Conservation (phyloP, 2,888 invertebrate species). For the Pristionchus japonicus region DNA sequence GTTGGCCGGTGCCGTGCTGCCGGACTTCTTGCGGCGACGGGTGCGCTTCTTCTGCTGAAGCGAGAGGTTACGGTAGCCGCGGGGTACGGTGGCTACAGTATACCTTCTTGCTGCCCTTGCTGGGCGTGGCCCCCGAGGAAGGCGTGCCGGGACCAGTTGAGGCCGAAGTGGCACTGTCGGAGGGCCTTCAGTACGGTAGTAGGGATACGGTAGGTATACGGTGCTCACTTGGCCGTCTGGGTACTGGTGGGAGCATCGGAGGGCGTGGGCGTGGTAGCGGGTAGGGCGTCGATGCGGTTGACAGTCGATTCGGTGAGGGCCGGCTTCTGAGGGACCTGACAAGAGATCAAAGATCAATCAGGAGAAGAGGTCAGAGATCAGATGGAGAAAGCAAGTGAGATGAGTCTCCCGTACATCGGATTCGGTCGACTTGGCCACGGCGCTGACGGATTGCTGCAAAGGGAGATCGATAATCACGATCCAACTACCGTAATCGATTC, state of each 20-base stretch:
- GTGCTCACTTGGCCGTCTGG: not conserved
- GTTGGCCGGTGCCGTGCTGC: not conserved
- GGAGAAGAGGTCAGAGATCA: not conserved
- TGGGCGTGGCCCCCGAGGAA: not conserved
- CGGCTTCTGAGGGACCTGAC: conserved; percentile 20
- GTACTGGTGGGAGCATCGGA: not conserved
- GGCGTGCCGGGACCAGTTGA: not conserved
- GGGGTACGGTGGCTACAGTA: not conserved
- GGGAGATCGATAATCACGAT: not conserved
- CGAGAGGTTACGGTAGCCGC: not conserved
- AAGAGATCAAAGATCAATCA: not conserved
- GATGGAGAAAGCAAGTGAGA: not conserved
- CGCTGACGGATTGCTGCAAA: conserved; percentile 29
- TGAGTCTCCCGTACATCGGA: conserved; percentile 34
- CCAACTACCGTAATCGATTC: not conserved
- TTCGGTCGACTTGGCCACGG: conserved; percentile 8
- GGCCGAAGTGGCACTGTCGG: conserved; percentile 16
- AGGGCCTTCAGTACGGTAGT: not conserved
- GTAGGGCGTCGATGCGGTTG: conserved; percentile 17
- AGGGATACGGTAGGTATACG: not conserved
- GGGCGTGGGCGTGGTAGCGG: not conserved
- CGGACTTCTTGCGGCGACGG: conserved; percentile 23
- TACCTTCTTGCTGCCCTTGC: conserved; percentile 32
- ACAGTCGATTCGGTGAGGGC: conserved; percentile 10
- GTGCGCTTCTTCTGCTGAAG: conserved; percentile 2